phyloP scores from a whole-genome alignment of 37 sponge, comb jelly and placozoan genomes.

The Hormiphora californensis region DNA sequence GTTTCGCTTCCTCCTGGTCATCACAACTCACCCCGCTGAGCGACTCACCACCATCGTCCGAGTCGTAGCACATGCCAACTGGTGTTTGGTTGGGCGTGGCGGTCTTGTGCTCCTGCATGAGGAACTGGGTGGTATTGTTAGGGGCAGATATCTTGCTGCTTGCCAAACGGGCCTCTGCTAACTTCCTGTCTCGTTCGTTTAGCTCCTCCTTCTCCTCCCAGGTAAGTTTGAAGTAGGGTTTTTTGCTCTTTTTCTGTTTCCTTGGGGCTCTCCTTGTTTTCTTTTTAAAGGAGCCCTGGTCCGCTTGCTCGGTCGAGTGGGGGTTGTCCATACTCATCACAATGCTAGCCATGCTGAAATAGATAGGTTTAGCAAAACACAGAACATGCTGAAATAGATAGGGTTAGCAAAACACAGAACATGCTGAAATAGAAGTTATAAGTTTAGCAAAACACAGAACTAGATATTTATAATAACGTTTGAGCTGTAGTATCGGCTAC shows the following conservation, averaged over 20 bases:
- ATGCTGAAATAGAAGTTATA: no score
- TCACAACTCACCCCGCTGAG: conserved; percentile 13
- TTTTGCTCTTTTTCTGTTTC: conserved; percentile 44
- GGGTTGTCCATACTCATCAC: conserved; percentile 35
- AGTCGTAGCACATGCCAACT: conserved; percentile 43
- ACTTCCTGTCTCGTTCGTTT: conserved; percentile 23
- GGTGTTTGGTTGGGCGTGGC: conserved; percentile 50
- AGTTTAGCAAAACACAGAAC: no score
- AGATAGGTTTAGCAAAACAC: no score
- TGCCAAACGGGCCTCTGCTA: conserved; percentile 33
- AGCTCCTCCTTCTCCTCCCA: conserved; percentile 46
- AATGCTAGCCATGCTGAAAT: conserved; percentile 36
- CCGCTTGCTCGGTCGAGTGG: not conserved
- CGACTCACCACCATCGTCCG: conserved; percentile 18
- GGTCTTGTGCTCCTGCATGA: conserved; percentile 35
- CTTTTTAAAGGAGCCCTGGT: conserved; percentile 1
- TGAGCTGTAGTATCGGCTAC: no score
- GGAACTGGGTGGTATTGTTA: conserved; percentile 35
- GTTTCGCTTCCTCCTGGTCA: not conserved
- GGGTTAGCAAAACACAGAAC: no score
- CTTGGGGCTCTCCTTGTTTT: conserved; percentile 53
- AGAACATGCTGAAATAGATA: no score
- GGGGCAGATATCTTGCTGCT: conserved; percentile 33
- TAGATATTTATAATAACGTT: no score
- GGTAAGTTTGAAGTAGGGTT: conserved; percentile 33